Conservation (phyloP, 2,888 invertebrate species). For the Cyrtodaria siliqua region DNA sequence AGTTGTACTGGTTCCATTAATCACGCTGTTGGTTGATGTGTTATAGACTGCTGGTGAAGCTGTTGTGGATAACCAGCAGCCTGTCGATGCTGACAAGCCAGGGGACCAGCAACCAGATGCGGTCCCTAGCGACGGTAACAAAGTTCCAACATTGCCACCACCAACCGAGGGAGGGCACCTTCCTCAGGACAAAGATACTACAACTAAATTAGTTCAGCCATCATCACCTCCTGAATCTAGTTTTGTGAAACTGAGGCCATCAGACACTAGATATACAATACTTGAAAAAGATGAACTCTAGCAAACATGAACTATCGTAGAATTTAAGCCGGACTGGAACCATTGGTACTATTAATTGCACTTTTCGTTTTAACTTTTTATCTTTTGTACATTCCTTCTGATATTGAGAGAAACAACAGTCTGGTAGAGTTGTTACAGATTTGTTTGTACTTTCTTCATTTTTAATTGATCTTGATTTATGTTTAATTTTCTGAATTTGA, state of each 20-base stretch:
- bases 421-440: too few species aligned
- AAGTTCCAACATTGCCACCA: neutral
- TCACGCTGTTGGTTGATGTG: neutral
- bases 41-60: neutral
- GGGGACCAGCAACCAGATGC: neutral
- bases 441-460: too few species aligned
- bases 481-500: too few species aligned
- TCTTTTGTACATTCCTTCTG: too few species aligned
- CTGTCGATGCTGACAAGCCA: neutral
- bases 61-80: neutral
- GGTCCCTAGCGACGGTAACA: neutral
- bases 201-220: slow-evolving; percentile 34
- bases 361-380: too few species aligned
- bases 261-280: slow-evolving; percentile 97
- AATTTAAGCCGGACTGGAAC: too few species aligned
- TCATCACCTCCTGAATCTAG: slow-evolving; percentile 98
- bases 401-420: too few species aligned
- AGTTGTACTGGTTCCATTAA: too few species aligned
- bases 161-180: slow-evolving; percentile 19
- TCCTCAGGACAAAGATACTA: slow-evolving; percentile 58
- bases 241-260: slow-evolving; percentile 98
- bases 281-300: slow-evolving; percentile 95
- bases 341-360: too few species aligned
- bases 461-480: too few species aligned
- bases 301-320: too few species aligned